Evolutionary conservation across 2,797 vertebrate genomes (phyloP).

Genomic region (Microhierax caerulescens): DNA sequence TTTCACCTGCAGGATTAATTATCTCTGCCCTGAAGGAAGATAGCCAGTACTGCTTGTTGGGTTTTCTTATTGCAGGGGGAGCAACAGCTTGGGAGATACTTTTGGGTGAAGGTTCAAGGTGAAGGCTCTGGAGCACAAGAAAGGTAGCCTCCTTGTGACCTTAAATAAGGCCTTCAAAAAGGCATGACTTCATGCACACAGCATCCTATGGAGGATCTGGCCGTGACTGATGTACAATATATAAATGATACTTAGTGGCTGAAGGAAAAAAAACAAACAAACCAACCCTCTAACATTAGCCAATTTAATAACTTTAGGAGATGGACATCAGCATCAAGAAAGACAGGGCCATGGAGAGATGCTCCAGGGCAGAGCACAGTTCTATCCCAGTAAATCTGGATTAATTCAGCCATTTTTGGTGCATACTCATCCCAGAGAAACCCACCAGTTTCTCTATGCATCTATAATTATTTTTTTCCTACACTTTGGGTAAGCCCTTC

Average conservation of each 20-base stretch:
- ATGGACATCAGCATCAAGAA: background rate
- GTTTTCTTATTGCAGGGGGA: background rate
- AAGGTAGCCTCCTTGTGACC: background rate
- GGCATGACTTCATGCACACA: background rate
- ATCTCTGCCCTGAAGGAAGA: background rate
- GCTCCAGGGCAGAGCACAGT: background rate
- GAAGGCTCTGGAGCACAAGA: background rate
- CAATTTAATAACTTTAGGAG: background rate
- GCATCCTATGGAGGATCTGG: background rate
- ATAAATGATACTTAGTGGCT: background rate
- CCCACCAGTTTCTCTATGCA: background rate
- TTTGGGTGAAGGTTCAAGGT: background rate
- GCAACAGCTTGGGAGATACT: background rate
- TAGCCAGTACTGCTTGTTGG: background rate
- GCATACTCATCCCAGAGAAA: background rate
- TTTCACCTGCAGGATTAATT: background rate
- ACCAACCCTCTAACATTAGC: background rate
- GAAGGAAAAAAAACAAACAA: background rate
- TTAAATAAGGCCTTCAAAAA: background rate
- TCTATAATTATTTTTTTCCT: background rate
- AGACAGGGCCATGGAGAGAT: fast-evolving
- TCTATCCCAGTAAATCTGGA: background rate
- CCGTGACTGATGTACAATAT: background rate
- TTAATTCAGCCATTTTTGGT: background rate
- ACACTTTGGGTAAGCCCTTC: background rate